A percentile compares a stretch with the other conserved stretches of the same genome.
These are phyloP conservation scores for Noctua janthina DNA, from an alignment of 2,888 invertebrate species.

Conservation along the genomic window DNA sequence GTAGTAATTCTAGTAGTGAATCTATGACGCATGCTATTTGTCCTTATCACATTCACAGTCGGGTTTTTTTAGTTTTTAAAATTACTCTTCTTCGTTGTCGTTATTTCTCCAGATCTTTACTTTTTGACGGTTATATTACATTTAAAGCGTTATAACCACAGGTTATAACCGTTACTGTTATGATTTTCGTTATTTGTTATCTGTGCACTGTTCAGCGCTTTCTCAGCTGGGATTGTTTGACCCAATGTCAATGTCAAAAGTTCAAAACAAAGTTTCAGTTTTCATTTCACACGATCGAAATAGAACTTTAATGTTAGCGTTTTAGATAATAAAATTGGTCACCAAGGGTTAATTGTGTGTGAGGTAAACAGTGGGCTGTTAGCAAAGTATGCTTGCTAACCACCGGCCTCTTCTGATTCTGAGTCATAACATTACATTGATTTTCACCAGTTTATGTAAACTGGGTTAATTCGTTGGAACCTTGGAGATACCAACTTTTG, in stretches of 20 bases:
- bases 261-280: not conserved
- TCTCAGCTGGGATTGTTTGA: not conserved
- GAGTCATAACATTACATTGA: not conserved
- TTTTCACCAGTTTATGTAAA: not conserved
- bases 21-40: no score
- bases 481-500: not conserved
- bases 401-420: not conserved
- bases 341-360: not conserved
- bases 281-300: not conserved
- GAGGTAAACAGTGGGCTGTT: not conserved
- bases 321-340: not conserved
- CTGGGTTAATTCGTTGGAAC: not conserved
- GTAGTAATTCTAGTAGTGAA: no score
- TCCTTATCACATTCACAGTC: no score
- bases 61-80: no score
- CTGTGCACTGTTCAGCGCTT: not conserved
- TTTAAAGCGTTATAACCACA: not conserved
- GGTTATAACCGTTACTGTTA: not conserved
- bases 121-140: not conserved
- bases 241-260: not conserved
- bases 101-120: not conserved
- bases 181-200: not conserved
- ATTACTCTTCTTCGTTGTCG: no score
- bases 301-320: rapidly evolving
- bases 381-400: not conserved